Evolutionary conservation across 2,113 vertebrate species (phyloP).

Genomic region (Clarias gariepinus): DNA sequence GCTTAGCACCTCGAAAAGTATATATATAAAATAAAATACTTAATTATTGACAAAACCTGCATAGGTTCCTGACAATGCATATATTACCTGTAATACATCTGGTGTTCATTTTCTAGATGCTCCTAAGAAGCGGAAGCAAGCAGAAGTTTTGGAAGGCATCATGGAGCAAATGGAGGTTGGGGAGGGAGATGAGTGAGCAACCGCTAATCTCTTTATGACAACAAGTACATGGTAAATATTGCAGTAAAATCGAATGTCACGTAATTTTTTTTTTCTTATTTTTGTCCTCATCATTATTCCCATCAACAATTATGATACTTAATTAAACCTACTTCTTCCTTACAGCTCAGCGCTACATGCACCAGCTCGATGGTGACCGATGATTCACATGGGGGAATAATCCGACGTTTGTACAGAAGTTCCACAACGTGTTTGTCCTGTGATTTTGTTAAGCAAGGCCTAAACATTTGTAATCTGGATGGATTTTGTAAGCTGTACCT

Average conservation of each 20-base stretch:
- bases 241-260: conserved; percentile 25
- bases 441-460: not conserved
- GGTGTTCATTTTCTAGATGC: conserved; percentile 65
- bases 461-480: not conserved
- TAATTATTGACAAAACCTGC: no score
- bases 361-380: not conserved
- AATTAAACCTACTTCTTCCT: conserved; percentile 28
- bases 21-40: no score
- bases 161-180: conserved; percentile 83
- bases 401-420: not conserved
- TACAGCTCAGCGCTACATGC: conserved; percentile 8
- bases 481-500: not conserved
- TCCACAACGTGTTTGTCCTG: not conserved
- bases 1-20: no score
- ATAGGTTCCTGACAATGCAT: no score
- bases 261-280: conserved; percentile 5
- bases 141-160: conserved; percentile 81
- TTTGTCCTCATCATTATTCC: conserved; percentile 5
- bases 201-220: conserved; percentile 24
- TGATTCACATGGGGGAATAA: not conserved
- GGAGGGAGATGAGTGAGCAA: conserved; percentile 52
- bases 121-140: conserved; percentile 76
- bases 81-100: no score
- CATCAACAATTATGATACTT: not conserved
- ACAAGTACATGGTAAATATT: conserved; percentile 37